Base-by-base conservation (phyloP, 2,113 vertebrate species). In the Aphyosemion australe region DNA sequence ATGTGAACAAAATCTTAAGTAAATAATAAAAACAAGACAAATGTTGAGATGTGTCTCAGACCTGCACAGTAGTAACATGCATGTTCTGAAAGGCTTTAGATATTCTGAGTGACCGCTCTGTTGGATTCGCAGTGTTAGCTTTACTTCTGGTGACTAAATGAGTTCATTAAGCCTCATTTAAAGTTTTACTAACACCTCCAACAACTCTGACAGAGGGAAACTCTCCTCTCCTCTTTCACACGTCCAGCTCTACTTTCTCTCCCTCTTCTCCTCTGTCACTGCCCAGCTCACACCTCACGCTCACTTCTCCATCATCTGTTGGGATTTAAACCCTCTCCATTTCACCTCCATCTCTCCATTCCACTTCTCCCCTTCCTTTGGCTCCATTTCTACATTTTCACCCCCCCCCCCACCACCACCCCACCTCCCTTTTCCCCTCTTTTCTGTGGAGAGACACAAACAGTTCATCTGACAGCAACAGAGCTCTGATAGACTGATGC, bases 401-500 rank as follows among this genome's bases (percentile, higher is more conserved):
- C 71, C 50, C 68, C 7, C 4, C 9, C 34, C 34, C 74, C 31
- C n/a, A n/a, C n/a, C n/a, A 32, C 15, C 39, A 26, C 19, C 14
- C 51, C n/a, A 55, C 48, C 13, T 46, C 41, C 59, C 26, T 12
- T n/a, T n/a, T n/a, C n/a, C 49, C 52, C 52, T 31, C 55, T 32
- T 46, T 68, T 80, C 55, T 13, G 57, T 49, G 32, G 51, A 66
- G 55, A 42, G 39, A 31, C 39, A 53, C 37, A 52, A 58, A 39
- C 50, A 78, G 76, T 73, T 87, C 65, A 86, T 86, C 51, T 75
- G 79, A 74, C 65, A 76, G 69, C 78, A 84, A 79, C 83, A 74
- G 77, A 72, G 73, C 69, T 79, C 64, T 74, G 69, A 84, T 82
- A 86, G 76, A 52, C 83, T 79, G 85, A 88, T 82, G 84, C 69